phyloP scores from a whole-genome alignment of 2,797 vertebrate genomes.

The Tadarida brasiliensis region DNA sequence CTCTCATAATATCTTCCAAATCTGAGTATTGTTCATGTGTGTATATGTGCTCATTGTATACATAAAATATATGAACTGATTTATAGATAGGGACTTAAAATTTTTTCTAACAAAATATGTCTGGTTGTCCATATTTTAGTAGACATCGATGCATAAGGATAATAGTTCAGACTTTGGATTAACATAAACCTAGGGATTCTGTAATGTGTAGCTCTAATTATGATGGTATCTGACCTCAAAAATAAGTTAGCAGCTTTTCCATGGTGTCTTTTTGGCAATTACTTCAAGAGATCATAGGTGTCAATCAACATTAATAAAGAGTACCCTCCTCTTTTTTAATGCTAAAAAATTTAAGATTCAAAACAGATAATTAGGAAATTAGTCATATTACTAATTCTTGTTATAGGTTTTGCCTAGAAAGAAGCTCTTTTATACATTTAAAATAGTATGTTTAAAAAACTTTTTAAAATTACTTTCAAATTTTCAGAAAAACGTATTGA shows the following conservation, averaged over 20 bases:
- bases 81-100: neutral
- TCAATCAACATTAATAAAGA: constrained; percentile 36
- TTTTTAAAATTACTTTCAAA: neutral
- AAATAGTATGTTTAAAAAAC: constrained; percentile 54
- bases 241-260: constrained; percentile 40
- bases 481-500: constrained; percentile 54
- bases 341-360: constrained; percentile 51
- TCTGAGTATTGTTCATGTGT: neutral
- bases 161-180: constrained; percentile 3
- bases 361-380: constrained; percentile 64
- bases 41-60: neutral
- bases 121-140: constrained; percentile 47
- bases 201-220: constrained; percentile 49
- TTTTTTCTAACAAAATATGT: constrained; percentile 24
- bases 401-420: constrained; percentile 54
- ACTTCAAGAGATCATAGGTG: constrained; percentile 38
- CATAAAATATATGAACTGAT: neutral
- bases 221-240: constrained; percentile 36
- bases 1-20: constrained; percentile 48
- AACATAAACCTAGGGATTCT: constrained; percentile 25
- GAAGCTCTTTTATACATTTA: constrained; percentile 54
- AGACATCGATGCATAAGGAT: neutral
- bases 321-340: neutral
- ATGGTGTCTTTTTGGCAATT: constrained; percentile 37
- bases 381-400: constrained; percentile 49